These are phyloP conservation scores for Sandelia bainsii DNA, from an alignment of 2,797 vertebrate species.

Conservation along the genomic window DNA sequence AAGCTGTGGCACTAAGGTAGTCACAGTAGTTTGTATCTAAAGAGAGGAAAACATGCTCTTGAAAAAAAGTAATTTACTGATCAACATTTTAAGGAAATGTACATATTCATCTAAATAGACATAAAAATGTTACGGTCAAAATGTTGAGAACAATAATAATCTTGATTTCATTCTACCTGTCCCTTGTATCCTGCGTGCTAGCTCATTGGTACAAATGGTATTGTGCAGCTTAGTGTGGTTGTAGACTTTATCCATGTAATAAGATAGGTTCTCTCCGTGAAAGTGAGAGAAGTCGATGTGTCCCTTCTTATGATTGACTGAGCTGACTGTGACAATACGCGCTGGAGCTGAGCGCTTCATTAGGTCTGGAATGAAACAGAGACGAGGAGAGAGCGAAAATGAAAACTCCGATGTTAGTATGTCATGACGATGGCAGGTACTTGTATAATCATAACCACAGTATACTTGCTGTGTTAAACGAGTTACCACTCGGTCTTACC, in stretches of 20 bases:
- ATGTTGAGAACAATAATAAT: background rate
- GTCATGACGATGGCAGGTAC: background rate
- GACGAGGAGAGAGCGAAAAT: background rate
- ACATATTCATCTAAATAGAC: too few species aligned
- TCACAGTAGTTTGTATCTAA: too few species aligned
- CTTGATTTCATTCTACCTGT: slow-evolving; percentile 80
- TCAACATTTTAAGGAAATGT: too few species aligned
- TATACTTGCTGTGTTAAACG: background rate
- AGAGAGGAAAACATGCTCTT: too few species aligned
- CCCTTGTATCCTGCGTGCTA: slow-evolving; percentile 84
- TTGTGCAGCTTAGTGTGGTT: slow-evolving; percentile 91
- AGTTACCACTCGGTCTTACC: slow-evolving; percentile 71
- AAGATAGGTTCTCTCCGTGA: slow-evolving; percentile 76
- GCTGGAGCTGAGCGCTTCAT: slow-evolving; percentile 84
- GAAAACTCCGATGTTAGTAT: background rate
- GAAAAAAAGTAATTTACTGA: too few species aligned
- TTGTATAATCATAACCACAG: background rate
- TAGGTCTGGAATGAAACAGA: slow-evolving; percentile 75
- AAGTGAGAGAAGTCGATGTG: slow-evolving; percentile 82
- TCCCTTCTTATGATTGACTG: slow-evolving; percentile 81
- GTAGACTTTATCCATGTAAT: slow-evolving; percentile 70
- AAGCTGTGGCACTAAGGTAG: too few species aligned
- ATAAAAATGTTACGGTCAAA: too few species aligned
- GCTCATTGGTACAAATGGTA: slow-evolving; percentile 86
- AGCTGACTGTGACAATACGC: slow-evolving; percentile 86